These are phyloP conservation scores for Pipistrellus pipistrellus DNA, from an alignment of 2,797 vertebrate genomes.

Conservation along the genomic window DNA sequence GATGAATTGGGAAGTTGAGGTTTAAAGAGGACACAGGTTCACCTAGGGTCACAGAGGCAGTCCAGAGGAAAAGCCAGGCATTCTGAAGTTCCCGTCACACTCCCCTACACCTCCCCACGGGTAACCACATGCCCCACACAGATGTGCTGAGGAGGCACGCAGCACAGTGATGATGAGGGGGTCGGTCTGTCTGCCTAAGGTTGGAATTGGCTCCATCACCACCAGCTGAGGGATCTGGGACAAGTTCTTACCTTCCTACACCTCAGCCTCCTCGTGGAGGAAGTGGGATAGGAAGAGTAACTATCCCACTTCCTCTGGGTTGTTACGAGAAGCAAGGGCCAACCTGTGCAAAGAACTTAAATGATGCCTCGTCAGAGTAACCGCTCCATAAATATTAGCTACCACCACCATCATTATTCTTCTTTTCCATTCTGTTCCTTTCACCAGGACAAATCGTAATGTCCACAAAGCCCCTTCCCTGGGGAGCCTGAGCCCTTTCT, in stretches of 20 bases:
- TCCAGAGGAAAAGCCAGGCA: not conserved
- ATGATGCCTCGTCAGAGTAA: not conserved
- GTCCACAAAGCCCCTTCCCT: not conserved
- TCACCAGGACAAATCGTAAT: not conserved
- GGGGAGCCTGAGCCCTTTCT: not conserved
- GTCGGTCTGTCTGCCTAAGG: not conserved
- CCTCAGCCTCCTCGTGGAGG: not conserved
- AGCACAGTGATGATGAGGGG: not conserved
- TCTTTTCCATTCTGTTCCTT: not conserved
- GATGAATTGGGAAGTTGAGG: not conserved
- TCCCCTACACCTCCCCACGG: not conserved
- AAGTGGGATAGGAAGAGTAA: not conserved
- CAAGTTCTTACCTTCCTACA: not conserved
- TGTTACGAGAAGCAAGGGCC: not conserved
- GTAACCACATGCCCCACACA: no score
- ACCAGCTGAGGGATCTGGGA: not conserved
- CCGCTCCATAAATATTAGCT: not conserved
- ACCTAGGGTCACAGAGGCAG: not conserved
- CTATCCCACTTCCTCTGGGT: not conserved
- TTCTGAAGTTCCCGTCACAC: not conserved
- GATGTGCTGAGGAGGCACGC: not conserved
- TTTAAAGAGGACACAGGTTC: slow-evolving; percentile 55
- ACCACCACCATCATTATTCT: not conserved
- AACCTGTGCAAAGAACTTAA: not conserved
- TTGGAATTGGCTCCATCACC: not conserved